Evolutionary conservation across 2,888 invertebrate genomes (phyloP).

Genomic region (Anticlea derivata): DNA sequence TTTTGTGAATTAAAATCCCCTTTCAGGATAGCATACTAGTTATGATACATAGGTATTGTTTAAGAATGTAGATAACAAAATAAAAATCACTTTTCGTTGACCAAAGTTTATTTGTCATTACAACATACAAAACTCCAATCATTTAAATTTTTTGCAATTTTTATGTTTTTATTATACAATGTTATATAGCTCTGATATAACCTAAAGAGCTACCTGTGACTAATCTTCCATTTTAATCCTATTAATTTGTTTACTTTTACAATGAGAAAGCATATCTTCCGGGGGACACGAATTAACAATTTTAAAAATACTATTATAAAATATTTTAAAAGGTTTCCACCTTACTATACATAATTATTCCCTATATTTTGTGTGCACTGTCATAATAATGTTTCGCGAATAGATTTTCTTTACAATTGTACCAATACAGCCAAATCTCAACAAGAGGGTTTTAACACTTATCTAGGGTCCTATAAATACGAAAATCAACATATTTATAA

Average conservation of each 20-base stretch:
- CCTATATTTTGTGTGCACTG: slow-evolving; percentile 54
- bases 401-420: slow-evolving; percentile 49
- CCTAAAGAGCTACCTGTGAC: slow-evolving; percentile 73
- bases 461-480: slow-evolving; percentile 51
- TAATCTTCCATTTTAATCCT: slow-evolving; percentile 65
- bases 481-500: slow-evolving; percentile 48
- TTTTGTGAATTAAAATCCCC: too few species aligned
- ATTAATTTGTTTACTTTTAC: slow-evolving; percentile 50
- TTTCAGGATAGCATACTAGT: too few species aligned
- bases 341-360: slow-evolving; percentile 44
- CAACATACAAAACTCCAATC: slow-evolving; percentile 67
- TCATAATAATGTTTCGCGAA: slow-evolving; percentile 58
- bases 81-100: slow-evolving; percentile 62
- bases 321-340: slow-evolving; percentile 59
- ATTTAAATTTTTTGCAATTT: slow-evolving; percentile 76
- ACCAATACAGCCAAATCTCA: slow-evolving; percentile 53
- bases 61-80: slow-evolving; percentile 39
- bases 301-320: slow-evolving; percentile 69
- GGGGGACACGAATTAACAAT: slow-evolving; percentile 65
- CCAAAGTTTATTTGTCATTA: slow-evolving; percentile 70
- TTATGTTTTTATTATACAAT: slow-evolving; percentile 77
- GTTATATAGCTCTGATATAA: slow-evolving; percentile 59
- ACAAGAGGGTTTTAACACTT: slow-evolving; percentile 61
- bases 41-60: too few species aligned
- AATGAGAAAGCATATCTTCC: slow-evolving; percentile 66